Base-by-base conservation (phyloP, 1,140 invertebrate species). In the Parapsyche elsis region DNA sequence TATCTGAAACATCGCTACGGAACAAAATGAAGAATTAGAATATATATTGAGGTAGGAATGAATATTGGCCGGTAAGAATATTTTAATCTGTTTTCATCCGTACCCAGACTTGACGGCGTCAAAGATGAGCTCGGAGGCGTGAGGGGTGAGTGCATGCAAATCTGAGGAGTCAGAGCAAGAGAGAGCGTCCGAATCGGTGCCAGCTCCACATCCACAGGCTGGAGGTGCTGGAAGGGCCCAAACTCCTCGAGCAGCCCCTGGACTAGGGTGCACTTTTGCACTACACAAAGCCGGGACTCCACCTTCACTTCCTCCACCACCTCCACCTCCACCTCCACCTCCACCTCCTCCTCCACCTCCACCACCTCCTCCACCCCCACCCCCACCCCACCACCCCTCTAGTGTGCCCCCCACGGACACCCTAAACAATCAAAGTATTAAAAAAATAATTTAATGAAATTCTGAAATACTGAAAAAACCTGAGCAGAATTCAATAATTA, bases 211-310 rank as follows among this genome's bases (percentile, higher is more conserved):
- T 84, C 92, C 92, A 86, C 92, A 93, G 23, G 90, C 91, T 84
- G 91, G 90, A 84, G 90, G 91, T 87, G 92, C 90, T 87, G 92
- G 92, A 88, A 94, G 88, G 86, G 94, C 94, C 94, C 94, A 95
- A 87, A 95, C 94, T 86, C 93, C 95, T 86, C 94, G 93, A 85
- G 94, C 94, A 85, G 94, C 93, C 90, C 94, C 94, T 87, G 94
- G 94, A 89, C 94, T 94, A 81, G 94, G 92, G 84, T 91, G 92
- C 87, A 92, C 91, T 87, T 91, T 91, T 84, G 88, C 90, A 5
- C 71, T n/a, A 85, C 87, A 87, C 80, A 87, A 86, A 71, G 44
- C 71, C 44, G 45, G 9, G 46, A 23, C 46, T 23, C 76, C 24
- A 71, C 70, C 24, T 53, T 44, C 30, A 9, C 79, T 23, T 26